phyloP scores from a whole-genome alignment of 1,140 invertebrate species.

The Marisa cornuarietis region DNA sequence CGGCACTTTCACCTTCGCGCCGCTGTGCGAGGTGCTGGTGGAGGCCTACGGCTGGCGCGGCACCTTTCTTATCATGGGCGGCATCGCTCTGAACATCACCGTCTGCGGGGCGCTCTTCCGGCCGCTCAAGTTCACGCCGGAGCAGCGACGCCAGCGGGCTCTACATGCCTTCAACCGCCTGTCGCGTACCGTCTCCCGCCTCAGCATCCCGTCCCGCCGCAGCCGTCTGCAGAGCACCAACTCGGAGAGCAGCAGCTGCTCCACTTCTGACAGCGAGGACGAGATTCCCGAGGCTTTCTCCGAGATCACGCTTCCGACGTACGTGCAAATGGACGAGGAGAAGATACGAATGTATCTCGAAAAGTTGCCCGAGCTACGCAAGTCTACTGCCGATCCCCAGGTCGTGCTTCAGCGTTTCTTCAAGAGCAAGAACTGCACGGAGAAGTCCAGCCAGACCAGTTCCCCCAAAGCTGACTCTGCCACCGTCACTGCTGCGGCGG shows the following conservation, averaged over 20 bases:
- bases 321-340: constrained; percentile 24
- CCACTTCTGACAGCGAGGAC: constrained; percentile 21
- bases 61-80: constrained; percentile 83
- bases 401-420: constrained; percentile 20
- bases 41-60: constrained; percentile 61
- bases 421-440: constrained; percentile 10
- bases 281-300: constrained; percentile 46
- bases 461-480: background rate
- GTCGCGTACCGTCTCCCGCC: constrained; percentile 21
- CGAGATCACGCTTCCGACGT: constrained; percentile 52
- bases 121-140: constrained; percentile 71
- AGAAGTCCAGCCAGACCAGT: constrained; percentile 2
- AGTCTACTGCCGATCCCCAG: constrained; percentile 14
- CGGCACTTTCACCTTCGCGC: constrained; percentile 63
- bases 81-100: constrained; percentile 79
- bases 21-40: constrained; percentile 58
- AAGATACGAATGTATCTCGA: constrained; percentile 17
- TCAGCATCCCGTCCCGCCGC: constrained; percentile 28
- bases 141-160: constrained; percentile 45
- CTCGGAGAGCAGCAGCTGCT: constrained; percentile 12
- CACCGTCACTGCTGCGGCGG: background rate
- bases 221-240: constrained; percentile 24
- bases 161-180: constrained; percentile 48
- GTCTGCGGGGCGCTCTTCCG: constrained; percentile 84
- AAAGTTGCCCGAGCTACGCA: constrained; percentile 12